A percentile compares a stretch with the other conserved stretches of the same genome.
phyloP scores from a whole-genome alignment of 2,888 invertebrate genomes.

The Drosophila helvetica region DNA sequence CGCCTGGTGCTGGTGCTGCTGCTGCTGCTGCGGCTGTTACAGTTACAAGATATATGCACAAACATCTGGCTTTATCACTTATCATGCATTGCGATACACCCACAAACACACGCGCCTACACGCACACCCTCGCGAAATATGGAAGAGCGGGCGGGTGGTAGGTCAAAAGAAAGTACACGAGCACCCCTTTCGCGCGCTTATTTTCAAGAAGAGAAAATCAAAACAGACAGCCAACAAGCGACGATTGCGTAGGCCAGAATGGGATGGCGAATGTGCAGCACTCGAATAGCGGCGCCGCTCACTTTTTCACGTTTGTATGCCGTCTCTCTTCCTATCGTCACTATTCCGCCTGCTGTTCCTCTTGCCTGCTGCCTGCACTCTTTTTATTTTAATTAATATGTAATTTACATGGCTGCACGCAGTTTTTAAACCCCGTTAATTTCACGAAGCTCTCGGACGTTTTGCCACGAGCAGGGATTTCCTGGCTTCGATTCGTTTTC shows the following conservation, averaged over 20 bases:
- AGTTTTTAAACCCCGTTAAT: not conserved
- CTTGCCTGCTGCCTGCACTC: conserved; percentile 49
- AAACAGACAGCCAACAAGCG: conserved; percentile 61
- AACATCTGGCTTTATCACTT: conserved; percentile 69
- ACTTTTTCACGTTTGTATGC: conserved; percentile 41
- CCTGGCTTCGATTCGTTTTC: conserved; percentile 19
- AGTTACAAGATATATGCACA: conserved; percentile 43
- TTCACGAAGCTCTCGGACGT: not conserved
- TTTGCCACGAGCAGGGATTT: conserved; percentile 5
- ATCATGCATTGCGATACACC: conserved; percentile 69
- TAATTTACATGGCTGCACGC: conserved; percentile 32
- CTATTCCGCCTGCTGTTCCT: conserved; percentile 36
- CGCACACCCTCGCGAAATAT: not conserved
- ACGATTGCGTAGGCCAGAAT: conserved; percentile 11
- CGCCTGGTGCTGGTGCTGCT: conserved; percentile 13
- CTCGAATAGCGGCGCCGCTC: conserved; percentile 36
- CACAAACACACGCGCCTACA: not conserved
- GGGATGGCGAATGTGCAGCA: conserved; percentile 3
- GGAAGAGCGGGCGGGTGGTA: conserved; percentile 17
- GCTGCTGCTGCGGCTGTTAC: conserved; percentile 19
- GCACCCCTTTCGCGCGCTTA: conserved; percentile 79
- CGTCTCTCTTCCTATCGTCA: conserved; percentile 21
- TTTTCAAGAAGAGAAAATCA: conserved; percentile 76
- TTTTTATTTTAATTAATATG: conserved; percentile 62
- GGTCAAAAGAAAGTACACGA: conserved; percentile 75